phyloP scores from a whole-genome alignment of 2,113 vertebrate genomes.

The Oncorhynchus keta region DNA sequence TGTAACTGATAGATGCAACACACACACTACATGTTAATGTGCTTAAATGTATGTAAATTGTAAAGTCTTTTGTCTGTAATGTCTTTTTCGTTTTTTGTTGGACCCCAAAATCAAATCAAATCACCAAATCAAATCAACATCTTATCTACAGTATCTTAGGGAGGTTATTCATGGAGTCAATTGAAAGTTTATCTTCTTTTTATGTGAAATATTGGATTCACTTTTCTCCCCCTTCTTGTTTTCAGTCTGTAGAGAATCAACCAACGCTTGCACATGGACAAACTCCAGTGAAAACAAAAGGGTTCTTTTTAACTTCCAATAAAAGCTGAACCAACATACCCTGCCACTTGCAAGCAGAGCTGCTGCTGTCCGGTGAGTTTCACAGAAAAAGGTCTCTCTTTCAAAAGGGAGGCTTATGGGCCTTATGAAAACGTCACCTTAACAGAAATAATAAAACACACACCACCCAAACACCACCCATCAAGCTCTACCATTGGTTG shows the following conservation, averaged over 20 bases:
- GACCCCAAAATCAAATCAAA: too few species aligned
- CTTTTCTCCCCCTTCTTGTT: conserved; percentile 53
- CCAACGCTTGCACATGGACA: conserved; percentile 65
- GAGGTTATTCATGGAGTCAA: conserved; percentile 53
- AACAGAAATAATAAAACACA: conserved; percentile 67
- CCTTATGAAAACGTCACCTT: conserved; percentile 71
- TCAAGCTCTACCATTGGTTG: conserved; percentile 46
- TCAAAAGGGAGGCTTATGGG: conserved; percentile 55
- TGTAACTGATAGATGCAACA: too few species aligned
- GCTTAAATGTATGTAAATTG: too few species aligned
- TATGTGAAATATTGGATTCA: conserved; percentile 64
- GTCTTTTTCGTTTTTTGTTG: too few species aligned
- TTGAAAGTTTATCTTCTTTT: conserved; percentile 62
- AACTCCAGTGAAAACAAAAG: conserved; percentile 77
- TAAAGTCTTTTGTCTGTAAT: too few species aligned
- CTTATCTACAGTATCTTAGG: conserved; percentile 35
- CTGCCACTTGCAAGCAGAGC: conserved; percentile 67
- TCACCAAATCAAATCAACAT: background rate
- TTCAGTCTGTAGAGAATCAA: conserved; percentile 50
- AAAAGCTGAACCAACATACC: conserved; percentile 85
- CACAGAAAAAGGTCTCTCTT: conserved; percentile 55
- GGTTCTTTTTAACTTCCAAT: conserved; percentile 80
- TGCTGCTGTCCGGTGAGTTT: conserved; percentile 67
- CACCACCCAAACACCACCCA: conserved; percentile 57
- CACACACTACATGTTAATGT: too few species aligned